A percentile compares a stretch with the other conserved stretches of the same genome.
Evolutionary conservation across 2,113 vertebrate genomes (phyloP).

Genomic region (Pelusios castaneus): DNA sequence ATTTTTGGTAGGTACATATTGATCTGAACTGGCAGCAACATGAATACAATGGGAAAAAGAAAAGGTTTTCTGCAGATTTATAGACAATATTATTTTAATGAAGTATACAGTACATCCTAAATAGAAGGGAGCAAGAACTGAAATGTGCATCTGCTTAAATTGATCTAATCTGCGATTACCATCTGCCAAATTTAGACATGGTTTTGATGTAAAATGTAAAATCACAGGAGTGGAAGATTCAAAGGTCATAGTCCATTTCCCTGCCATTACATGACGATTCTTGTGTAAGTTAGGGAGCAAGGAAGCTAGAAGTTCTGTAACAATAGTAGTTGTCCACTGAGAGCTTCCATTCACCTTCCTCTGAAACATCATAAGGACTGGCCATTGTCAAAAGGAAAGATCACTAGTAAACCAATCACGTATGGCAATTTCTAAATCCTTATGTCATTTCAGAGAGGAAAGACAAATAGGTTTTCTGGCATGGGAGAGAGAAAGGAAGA

Average conservation of each 20-base stretch:
- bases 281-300: not conserved
- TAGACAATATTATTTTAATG: not conserved
- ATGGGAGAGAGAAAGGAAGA: not conserved
- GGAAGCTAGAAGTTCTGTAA: constrained; percentile 7
- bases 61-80: not conserved
- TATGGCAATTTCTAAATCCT: not conserved
- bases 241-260: not conserved
- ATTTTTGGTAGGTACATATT: not conserved
- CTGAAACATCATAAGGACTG: not conserved
- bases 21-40: not conserved
- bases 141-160: not conserved
- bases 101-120: not conserved
- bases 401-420: not conserved
- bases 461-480: not conserved
- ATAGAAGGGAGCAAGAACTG: not conserved
- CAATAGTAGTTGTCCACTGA: not conserved
- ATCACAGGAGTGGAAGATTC: not conserved
- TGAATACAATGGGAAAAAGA: not conserved
- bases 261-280: not conserved
- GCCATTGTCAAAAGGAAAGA: not conserved
- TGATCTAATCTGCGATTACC: not conserved
- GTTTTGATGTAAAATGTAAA: not conserved
- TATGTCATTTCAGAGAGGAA: not conserved
- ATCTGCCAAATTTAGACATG: not conserved
- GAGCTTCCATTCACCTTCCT: not conserved